Base-by-base conservation (phyloP, 2,888 invertebrate genomes). In the Apoda limacodes region DNA sequence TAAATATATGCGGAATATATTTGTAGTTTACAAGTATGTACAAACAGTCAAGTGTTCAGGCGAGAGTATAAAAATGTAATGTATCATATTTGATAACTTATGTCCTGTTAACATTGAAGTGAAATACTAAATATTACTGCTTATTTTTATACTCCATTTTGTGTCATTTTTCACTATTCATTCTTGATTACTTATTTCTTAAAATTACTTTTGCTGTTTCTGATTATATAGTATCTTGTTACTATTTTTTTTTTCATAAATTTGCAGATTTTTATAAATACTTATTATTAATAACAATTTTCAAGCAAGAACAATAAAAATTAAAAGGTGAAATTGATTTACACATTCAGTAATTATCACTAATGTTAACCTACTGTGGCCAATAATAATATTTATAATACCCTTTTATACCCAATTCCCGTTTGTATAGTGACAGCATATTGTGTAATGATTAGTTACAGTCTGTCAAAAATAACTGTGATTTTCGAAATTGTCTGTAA, bases 401-500 rank as follows among this genome's bases (percentile, higher is more conserved):
- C 68, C 67, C 65, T 80, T 80, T 80, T 80, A 55, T 80, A 80
- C 80, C 76, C 78, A 65, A 62, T 71, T 60, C 71, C 74, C 71
- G 58, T 74, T 69, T 17, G 17, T 17, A 17, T 17, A 6, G 17
- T 17, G 5, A 5, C 17, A 17, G n/a, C 7, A 17, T 5, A 17
- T 17, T 17, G 17, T 34, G 30, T 25, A 31, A 35, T 17, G 17
- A 6, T 17, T 69, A 70, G 57, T 72, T 72, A 74, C 71, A 61
- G 60, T 68, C 61, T 74, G 76, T 78, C 76, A 74, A 76, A 70
- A 71, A 51, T 68, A 78, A 78, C 80, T 78, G 80, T 80, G 80
- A 80, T 80, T 80, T 75, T 78, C 78, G 68, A 78, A 78, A 78
- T 78, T 80, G 78, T 76, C 78, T 75, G 69, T 80, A 80, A 80